A percentile compares a stretch with the other conserved stretches of the same genome.
These are phyloP conservation scores for Spilogale gracilis DNA, from an alignment of 2,113 vertebrate species.

Conservation along the genomic window DNA sequence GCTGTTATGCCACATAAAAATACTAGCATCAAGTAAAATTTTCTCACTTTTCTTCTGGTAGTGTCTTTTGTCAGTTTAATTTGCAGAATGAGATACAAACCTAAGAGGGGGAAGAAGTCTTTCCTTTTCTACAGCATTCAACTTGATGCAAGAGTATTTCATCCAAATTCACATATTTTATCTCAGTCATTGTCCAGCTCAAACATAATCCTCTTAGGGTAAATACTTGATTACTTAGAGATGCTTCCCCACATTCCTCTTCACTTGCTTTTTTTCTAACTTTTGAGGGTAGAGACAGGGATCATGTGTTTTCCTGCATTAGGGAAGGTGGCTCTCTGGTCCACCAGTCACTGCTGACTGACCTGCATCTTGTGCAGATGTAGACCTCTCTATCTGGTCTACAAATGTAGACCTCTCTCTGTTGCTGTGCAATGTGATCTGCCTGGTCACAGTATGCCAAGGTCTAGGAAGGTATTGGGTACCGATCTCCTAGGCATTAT, in stretches of 20 bases:
- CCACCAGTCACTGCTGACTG: rapidly evolving
- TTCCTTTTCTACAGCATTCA: background rate
- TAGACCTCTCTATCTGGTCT: background rate
- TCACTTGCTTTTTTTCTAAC: background rate
- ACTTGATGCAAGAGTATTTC: background rate
- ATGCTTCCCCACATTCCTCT: background rate
- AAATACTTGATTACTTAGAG: background rate
- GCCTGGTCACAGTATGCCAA: background rate
- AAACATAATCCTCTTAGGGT: background rate
- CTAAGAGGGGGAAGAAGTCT: background rate
- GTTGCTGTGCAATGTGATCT: background rate
- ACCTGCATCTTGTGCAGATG: background rate
- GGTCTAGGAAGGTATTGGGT: background rate
- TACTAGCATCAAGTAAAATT: background rate
- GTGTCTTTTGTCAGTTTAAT: background rate
- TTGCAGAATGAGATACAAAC: background rate
- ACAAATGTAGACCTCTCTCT: background rate
- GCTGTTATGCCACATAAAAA: background rate
- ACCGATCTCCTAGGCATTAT: background rate
- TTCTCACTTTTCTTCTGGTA: background rate
- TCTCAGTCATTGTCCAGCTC: background rate
- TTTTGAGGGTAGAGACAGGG: background rate
- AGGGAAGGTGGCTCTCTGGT: background rate
- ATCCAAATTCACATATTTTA: background rate
- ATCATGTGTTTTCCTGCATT: background rate